Conservation (phyloP, 2,113 vertebrate genomes). For the Nettapus auritus region DNA sequence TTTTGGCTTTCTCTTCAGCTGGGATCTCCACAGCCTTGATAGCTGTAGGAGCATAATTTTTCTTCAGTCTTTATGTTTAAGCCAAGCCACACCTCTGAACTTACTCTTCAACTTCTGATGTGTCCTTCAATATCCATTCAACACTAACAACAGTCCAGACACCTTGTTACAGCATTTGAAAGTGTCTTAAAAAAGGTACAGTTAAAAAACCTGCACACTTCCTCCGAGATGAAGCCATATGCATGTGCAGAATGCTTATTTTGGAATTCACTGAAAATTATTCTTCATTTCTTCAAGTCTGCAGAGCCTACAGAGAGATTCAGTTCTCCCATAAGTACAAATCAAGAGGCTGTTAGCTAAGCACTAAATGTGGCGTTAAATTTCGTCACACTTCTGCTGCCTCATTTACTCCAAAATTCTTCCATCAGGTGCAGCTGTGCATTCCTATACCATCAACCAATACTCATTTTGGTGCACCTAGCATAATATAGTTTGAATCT, state of each 20-base stretch:
- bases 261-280: slow-evolving; percentile 25
- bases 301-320: not conserved
- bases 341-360: not conserved
- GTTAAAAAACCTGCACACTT: not conserved
- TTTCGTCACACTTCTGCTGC: not conserved
- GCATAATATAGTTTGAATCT: not conserved
- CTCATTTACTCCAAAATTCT: not conserved
- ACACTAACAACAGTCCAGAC: not conserved
- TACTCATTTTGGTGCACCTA: not conserved
- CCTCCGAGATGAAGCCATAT: not conserved
- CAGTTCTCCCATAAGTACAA: not conserved
- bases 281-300: not conserved
- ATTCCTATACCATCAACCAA: not conserved
- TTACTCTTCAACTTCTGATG: not conserved
- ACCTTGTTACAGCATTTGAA: not conserved
- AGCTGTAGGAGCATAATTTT: not conserved
- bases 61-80: not conserved
- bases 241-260: slow-evolving; percentile 9
- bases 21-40: not conserved
- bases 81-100: not conserved
- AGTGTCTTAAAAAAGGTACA: not conserved
- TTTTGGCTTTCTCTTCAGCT: not conserved
- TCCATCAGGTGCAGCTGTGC: not conserved
- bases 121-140: not conserved
- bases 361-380: not conserved